phyloP scores from a whole-genome alignment of 2,797 vertebrate species.

The Sebastiscus tertius region DNA sequence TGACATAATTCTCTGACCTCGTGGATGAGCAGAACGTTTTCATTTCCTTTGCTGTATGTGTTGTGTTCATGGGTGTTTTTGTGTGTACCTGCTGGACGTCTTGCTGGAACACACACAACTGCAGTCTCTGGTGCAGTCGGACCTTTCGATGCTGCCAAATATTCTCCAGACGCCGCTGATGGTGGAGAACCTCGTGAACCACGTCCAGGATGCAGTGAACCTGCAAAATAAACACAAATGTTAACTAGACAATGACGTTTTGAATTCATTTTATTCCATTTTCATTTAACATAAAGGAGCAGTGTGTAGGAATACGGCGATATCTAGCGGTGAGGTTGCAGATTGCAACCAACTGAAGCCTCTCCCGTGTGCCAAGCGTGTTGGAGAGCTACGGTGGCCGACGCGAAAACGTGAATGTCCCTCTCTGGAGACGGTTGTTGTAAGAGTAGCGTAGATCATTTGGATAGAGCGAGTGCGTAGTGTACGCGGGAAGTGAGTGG shows the following conservation, averaged over 20 bases:
- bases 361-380: too few species aligned
- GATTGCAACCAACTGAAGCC: too few species aligned
- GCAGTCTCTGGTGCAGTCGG: conserved; percentile 95
- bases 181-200: conserved; percentile 96
- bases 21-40: neutral
- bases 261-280: fast-evolving
- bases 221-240: conserved; percentile 12
- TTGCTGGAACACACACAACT: conserved; percentile 98
- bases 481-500: too few species aligned
- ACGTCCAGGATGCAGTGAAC: conserved; percentile 87
- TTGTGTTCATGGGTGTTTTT: neutral
- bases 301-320: too few species aligned
- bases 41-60: neutral
- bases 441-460: too few species aligned
- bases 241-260: neutral
- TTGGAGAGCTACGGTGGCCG: too few species aligned
- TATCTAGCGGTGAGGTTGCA: too few species aligned
- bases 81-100: conserved; percentile 95
- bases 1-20: conserved; percentile 2
- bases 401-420: too few species aligned
- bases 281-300: neutral
- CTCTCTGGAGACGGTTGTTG: too few species aligned
- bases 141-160: conserved; percentile 99
- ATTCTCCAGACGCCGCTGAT: conserved; percentile 94
- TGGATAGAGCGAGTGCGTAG: too few species aligned